These are phyloP conservation scores for Heliconius hermathena DNA, from an alignment of 1,140 invertebrate species.

Conservation along the genomic window DNA sequence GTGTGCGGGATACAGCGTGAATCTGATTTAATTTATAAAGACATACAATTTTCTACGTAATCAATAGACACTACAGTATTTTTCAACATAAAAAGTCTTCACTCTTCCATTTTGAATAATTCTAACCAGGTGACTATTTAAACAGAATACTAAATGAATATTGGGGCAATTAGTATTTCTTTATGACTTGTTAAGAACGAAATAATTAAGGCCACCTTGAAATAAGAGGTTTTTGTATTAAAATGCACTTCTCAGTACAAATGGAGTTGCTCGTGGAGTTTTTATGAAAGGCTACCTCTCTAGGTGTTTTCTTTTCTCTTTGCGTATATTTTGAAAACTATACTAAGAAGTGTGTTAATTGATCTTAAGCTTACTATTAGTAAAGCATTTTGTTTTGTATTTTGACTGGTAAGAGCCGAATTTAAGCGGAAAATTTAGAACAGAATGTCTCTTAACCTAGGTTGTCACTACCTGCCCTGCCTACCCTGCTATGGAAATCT, in stretches of 20 bases:
- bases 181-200: slow-evolving; percentile 26
- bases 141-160: slow-evolving; percentile 7
- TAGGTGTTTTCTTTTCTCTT: too few relatives aligned
- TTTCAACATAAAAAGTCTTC: neutral
- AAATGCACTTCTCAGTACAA: too few relatives aligned
- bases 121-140: slow-evolving; percentile 20
- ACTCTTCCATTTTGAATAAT: neutral
- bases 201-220: slow-evolving; percentile 31
- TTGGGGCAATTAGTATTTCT: slow-evolving; percentile 34
- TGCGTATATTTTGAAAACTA: too few relatives aligned
- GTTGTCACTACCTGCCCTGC: too few relatives aligned
- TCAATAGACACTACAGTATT: neutral
- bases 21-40: neutral
- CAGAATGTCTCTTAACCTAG: too few relatives aligned
- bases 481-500: too few relatives aligned
- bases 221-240: neutral
- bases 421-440: too few relatives aligned
- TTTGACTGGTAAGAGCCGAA: neutral
- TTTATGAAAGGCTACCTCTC: too few relatives aligned
- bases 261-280: too few relatives aligned
- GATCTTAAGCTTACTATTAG: too few relatives aligned
- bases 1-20: too few relatives aligned
- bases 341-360: too few relatives aligned
- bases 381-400: slow-evolving; percentile 34
- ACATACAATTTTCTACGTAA: neutral